Conservation (phyloP, 2,888 invertebrate species). For the Drepana falcataria region DNA sequence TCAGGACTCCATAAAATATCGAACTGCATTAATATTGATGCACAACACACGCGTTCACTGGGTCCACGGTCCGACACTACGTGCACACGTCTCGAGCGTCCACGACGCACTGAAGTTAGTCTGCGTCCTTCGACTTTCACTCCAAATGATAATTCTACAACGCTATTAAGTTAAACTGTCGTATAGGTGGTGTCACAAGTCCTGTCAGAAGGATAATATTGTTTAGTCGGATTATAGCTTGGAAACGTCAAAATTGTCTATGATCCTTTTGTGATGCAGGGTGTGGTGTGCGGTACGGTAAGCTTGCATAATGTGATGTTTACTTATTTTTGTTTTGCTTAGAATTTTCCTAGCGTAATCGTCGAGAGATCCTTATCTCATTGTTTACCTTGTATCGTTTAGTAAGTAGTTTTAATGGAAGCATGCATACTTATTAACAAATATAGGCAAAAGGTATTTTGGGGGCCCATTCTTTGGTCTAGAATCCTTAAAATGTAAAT, state of each 20-base stretch:
- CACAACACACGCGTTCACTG: conserved; percentile 3
- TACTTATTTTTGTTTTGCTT: conserved; percentile 28
- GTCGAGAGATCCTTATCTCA: conserved; percentile 27
- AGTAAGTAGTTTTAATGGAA: no score
- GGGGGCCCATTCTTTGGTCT: no score
- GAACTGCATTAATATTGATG: conserved; percentile 1
- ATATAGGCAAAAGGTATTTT: no score
- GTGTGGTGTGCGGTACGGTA: no score
- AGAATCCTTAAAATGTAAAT: no score
- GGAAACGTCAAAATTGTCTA: conserved; percentile 20
- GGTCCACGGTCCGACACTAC: conserved; percentile 9
- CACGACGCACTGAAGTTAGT: conserved; percentile 43
- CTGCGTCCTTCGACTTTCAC: conserved; percentile 72
- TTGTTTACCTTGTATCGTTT: conserved; percentile 35
- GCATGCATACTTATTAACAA: no score
- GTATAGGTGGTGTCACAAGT: conserved; percentile 1
- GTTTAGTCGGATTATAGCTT: conserved; percentile 9
- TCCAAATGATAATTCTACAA: conserved; percentile 50
- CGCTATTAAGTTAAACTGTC: conserved; percentile 18
- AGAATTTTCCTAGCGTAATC: conserved; percentile 30
- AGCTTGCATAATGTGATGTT: conserved; percentile 26
- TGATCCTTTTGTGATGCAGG: conserved; percentile 14
- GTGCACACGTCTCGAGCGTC: conserved; percentile 29
- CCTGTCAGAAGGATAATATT: conserved; percentile 8
- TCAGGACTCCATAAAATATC: conserved; percentile 1